Conservation (phyloP, 2,888 invertebrate genomes). For the Peribatodes rhomboidaria region DNA sequence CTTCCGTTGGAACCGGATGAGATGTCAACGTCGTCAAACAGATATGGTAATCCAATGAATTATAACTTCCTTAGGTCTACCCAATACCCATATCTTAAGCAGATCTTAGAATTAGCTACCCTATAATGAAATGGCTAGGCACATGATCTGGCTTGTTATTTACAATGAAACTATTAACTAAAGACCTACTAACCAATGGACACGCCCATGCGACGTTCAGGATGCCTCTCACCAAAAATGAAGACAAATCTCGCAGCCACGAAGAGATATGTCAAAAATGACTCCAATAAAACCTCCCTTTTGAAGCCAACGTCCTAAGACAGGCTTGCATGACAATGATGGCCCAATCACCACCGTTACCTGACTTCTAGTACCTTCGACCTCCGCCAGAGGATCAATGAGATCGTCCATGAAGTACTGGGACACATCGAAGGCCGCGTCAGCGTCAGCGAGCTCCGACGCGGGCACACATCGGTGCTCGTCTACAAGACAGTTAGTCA, state of each 20-base stretch:
- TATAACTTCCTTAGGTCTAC: too few species aligned
- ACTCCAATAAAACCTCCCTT: too few species aligned
- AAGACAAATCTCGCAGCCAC: neutral
- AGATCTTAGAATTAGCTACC: neutral
- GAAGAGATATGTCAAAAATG: neutral
- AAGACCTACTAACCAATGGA: neutral
- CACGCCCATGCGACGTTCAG: neutral
- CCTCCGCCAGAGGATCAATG: slow-evolving; percentile 78
- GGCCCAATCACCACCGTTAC: slow-evolving; percentile 6
- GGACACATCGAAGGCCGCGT: slow-evolving; percentile 64
- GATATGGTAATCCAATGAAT: too few species aligned
- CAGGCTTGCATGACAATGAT: neutral
- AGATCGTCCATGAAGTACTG: slow-evolving; percentile 91
- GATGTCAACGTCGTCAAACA: too few species aligned
- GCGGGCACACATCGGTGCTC: neutral
- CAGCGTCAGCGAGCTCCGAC: slow-evolving; percentile 21
- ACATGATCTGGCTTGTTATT: too few species aligned
- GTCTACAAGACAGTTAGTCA: neutral
- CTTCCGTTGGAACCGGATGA: too few species aligned
- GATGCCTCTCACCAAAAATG: slow-evolving; percentile 8
- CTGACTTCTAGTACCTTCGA: slow-evolving; percentile 54
- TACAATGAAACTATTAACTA: too few species aligned
- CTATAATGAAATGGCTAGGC: too few species aligned
- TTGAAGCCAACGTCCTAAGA: neutral
- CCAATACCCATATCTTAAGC: neutral